Evolutionary conservation across 2,113 vertebrate species (phyloP).

Genomic region (Scortum barcoo): DNA sequence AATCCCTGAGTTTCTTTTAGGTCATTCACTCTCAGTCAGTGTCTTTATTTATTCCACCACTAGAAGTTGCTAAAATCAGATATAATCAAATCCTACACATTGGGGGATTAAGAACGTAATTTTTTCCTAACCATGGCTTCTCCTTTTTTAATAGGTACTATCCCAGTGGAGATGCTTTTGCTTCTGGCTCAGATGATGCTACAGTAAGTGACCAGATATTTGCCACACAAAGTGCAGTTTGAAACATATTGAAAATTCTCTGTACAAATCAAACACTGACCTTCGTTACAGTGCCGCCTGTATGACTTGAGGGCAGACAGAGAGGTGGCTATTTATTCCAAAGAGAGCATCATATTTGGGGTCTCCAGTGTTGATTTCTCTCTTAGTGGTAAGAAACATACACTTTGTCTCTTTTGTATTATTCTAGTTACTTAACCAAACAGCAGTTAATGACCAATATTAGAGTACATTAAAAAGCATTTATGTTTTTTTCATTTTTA

Average conservation of each 20-base stretch:
- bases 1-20: background rate
- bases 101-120: background rate
- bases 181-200: constrained; percentile 98
- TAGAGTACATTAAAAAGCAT: background rate
- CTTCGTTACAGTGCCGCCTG: constrained; percentile 91
- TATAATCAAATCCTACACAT: constrained; percentile 7
- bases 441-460: background rate
- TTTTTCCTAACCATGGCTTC: constrained; percentile 5
- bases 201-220: constrained; percentile 87
- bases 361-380: constrained; percentile 99
- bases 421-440: background rate
- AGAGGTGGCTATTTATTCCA: constrained; percentile 98
- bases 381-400: constrained; percentile 91
- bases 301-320: constrained; percentile 97
- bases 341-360: constrained; percentile 99
- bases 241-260: background rate
- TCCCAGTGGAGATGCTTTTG: constrained; percentile 98
- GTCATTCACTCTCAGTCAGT: background rate
- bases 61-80: constrained; percentile 1
- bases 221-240: background rate
- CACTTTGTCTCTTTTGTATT: background rate
- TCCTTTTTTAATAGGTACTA: constrained; percentile 89
- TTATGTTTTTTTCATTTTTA: background rate
- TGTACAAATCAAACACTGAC: constrained; percentile 7
- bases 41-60: constrained; percentile 5